Conservation (phyloP, 1,140 invertebrate genomes). For the Planococcus citri region DNA sequence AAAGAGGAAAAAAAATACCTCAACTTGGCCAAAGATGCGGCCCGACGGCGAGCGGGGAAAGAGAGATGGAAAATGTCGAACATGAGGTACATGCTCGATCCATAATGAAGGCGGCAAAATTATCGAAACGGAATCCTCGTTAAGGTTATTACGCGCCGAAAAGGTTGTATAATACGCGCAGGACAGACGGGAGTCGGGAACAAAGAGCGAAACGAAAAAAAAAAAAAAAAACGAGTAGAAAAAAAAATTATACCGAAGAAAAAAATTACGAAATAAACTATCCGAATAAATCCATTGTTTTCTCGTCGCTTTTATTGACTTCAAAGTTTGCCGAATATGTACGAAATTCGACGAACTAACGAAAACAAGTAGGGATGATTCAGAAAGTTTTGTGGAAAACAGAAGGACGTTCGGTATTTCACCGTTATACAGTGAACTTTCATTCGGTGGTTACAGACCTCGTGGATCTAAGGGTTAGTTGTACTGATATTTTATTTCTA, state of each 20-base stretch:
- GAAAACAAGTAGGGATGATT: slow-evolving; percentile 3
- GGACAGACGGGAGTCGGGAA: too few species aligned
- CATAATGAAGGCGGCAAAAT: too few species aligned
- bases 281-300: not conserved
- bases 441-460: not conserved
- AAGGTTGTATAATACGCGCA: not conserved
- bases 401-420: not conserved
- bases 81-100: too few species aligned
- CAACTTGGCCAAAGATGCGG: too few species aligned
- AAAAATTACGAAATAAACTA: not conserved
- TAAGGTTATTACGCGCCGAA: not conserved
- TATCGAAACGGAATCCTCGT: too few species aligned
- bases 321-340: not conserved
- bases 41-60: too few species aligned
- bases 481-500: not conserved
- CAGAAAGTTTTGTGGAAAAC: not conserved
- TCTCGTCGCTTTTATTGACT: slow-evolving; percentile 1
- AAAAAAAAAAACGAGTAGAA: not conserved
- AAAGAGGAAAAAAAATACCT: too few species aligned
- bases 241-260: not conserved
- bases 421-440: not conserved
- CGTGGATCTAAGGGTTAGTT: not conserved
- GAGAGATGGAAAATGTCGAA: too few species aligned
- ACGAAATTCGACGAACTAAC: not conserved
- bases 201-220: not conserved